phyloP scores from a whole-genome alignment of 2,113 vertebrate genomes.

The Tinamus guttatus region DNA sequence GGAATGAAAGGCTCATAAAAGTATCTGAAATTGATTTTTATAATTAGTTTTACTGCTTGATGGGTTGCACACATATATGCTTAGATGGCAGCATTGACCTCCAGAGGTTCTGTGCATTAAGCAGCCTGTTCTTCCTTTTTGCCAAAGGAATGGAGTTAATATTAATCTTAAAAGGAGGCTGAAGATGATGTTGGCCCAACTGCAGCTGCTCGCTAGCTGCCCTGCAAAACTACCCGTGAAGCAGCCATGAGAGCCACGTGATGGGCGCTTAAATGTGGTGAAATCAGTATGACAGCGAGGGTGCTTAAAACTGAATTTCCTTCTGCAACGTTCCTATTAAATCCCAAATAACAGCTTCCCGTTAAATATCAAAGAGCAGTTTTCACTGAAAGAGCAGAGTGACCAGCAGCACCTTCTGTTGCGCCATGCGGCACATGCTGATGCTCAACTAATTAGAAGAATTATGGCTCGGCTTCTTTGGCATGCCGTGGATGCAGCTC shows the following conservation, averaged over 20 bases:
- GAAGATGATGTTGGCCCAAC: neutral
- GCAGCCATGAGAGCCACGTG: neutral
- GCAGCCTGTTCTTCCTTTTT: constrained; percentile 27
- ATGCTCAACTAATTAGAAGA: constrained; percentile 61
- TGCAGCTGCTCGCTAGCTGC: neutral
- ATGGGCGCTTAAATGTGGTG: too few species aligned
- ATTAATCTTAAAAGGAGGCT: constrained; percentile 30
- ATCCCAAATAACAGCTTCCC: neutral
- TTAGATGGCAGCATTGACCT: constrained; percentile 53
- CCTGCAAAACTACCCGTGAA: neutral
- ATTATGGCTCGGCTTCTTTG: constrained; percentile 36
- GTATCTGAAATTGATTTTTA: constrained; percentile 67
- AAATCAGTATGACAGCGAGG: too few species aligned
- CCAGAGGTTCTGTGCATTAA: constrained; percentile 33
- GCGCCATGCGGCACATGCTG: neutral
- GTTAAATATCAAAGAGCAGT: neutral
- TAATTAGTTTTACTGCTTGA: constrained; percentile 70
- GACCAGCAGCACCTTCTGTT: neutral
- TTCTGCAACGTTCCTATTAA: neutral
- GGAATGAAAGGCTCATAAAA: constrained; percentile 64
- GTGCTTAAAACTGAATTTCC: neutral
- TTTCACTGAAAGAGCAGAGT: neutral
- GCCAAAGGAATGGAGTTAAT: constrained; percentile 33
- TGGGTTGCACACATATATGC: neutral
- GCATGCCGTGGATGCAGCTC: constrained; percentile 40